Conservation (phyloP, 2,888 invertebrate species). For the Hylaea fasciaria region DNA sequence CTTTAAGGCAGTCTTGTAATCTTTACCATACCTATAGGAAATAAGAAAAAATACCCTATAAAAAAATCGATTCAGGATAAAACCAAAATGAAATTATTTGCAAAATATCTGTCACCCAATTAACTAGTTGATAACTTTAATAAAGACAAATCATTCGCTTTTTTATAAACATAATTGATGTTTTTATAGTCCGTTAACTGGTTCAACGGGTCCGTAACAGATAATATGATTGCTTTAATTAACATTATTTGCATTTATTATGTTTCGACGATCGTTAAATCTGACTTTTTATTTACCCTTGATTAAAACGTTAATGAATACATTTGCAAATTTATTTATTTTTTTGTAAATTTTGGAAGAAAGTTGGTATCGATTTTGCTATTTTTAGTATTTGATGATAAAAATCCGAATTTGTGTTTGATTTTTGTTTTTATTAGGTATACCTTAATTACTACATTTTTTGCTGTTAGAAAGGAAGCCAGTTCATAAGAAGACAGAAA, state of each 20-base stretch:
- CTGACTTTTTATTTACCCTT: constrained; percentile 3
- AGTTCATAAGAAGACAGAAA: too few relatives aligned
- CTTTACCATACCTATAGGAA: too few relatives aligned
- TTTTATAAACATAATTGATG: constrained; percentile 6
- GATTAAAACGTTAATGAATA: constrained; percentile 11
- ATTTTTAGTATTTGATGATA: background rate
- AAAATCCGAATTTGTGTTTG: background rate
- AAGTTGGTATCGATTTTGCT: background rate
- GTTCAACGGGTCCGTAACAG: background rate
- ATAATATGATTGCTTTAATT: constrained; percentile 12
- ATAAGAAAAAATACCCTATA: too few relatives aligned
- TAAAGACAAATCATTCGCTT: constrained; percentile 12
- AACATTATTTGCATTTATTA: constrained; percentile 10
- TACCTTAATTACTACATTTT: background rate
- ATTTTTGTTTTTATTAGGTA: background rate
- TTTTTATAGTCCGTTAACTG: constrained; percentile 3
- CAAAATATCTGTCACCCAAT: background rate
- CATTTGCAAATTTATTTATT: constrained; percentile 4
- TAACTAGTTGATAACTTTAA: background rate
- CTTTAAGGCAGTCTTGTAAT: too few relatives aligned
- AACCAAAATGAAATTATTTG: background rate
- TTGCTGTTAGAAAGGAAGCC: too few relatives aligned
- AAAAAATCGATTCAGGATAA: background rate
- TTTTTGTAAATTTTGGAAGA: constrained; percentile 2
- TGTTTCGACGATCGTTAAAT: background rate